Percentiles rank a stretch among this genome's conserved stretches.
These are phyloP conservation scores for Notarius quadriscutis DNA, from an alignment of 2,113 vertebrate genomes.

Conservation along the genomic window DNA sequence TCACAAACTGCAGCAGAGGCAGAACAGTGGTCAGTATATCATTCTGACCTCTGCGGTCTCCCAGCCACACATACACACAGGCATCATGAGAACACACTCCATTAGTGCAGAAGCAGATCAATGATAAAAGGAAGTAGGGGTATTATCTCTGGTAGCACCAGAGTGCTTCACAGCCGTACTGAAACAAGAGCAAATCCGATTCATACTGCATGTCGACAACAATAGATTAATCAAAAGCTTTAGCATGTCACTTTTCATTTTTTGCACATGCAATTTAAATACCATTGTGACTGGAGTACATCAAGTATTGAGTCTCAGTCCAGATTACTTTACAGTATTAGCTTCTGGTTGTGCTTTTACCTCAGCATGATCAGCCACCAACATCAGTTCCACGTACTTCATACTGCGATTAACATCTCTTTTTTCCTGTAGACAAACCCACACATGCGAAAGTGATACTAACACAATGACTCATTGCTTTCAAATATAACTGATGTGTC, in stretches of 20 bases:
- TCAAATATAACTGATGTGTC: not conserved
- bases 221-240: conserved; percentile 4
- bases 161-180: not conserved
- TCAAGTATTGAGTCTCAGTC: not conserved
- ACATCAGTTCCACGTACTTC: conserved; percentile 92
- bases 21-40: conserved; percentile 21
- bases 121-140: conserved; percentile 5
- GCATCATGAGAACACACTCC: not conserved
- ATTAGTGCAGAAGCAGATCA: conserved; percentile 16
- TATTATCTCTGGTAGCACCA: not conserved
- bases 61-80: not conserved
- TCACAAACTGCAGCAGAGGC: conserved; percentile 80
- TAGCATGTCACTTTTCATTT: not conserved
- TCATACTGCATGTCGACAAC: not conserved
- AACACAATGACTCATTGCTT: conserved; percentile 7
- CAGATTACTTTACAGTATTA: not conserved
- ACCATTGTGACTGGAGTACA: not conserved
- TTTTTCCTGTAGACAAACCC: conserved; percentile 71
- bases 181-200: not conserved
- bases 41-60: conserved; percentile 7
- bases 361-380: conserved; percentile 93
- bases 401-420: conserved; percentile 80
- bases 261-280: not conserved
- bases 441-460: not conserved
- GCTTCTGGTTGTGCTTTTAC: conserved; percentile 69